Evolutionary conservation across 2,113 vertebrate species (phyloP), one percentile per base, ranked within the genome.

Genomic region (Verasper variegatus): DNA sequence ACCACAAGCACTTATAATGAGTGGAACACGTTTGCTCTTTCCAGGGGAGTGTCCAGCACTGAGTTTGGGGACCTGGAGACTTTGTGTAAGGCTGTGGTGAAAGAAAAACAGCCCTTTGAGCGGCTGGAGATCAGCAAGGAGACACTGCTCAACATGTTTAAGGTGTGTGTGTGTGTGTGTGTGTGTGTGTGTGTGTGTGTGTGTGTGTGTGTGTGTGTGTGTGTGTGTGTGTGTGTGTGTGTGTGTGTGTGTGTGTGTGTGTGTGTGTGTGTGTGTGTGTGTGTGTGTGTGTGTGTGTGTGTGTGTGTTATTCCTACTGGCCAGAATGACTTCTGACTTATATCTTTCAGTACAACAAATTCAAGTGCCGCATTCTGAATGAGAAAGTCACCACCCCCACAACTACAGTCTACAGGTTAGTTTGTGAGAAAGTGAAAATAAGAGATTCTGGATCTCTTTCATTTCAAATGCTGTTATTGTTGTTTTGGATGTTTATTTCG

Each of bases 361-460:
- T 99, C 92, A 99, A 99, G 78, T 97, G 97, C 66, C 96, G 98
- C 27, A 99, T 99, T 87, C 87, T 99, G 91, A 98, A 98, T 87
- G 98, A 99, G 90, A 99, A 99, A 79, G 98, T 99, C 64, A 96
- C 85, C 69, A 98, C 97, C 18, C 96, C 97, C 54, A 99, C 98
- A 54, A 99, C 98, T 4, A 99, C 98, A 4, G 96, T 99, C 12
- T 99, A 99, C 88, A 97, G 97, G 98, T 99, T 74, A 73, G 71
- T 11, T 27, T 27, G 10, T 78, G 3, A 27, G 20, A 15, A 7
- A 51, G 12, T 45, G 49, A 5, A 20, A 21, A 21, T 1, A 35
- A 20, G 1, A 40, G 5, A 9, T 23, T 31, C 1, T 49, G 2
- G 2, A 17, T 31, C 1, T n/a, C 18, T 57, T 15, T 18, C 6